Evolutionary conservation across 2,797 vertebrate species (phyloP), one percentile per base, ranked within the genome.

Genomic region (Takifugu rubripes): DNA sequence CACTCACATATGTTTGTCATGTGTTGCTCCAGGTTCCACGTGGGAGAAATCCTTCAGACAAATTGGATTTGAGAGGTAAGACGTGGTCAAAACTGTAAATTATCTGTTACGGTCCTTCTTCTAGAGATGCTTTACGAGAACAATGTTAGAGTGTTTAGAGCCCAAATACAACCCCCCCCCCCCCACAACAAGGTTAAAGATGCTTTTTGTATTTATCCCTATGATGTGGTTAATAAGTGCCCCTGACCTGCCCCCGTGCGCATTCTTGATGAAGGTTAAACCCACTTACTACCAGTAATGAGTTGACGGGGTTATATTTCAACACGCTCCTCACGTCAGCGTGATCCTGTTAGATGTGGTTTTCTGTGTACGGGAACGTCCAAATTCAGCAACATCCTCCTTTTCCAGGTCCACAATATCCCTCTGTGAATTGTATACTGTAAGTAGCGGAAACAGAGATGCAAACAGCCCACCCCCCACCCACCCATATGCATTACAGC

Each of bases 41-140:
- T 98, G 94, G 97, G 96, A 98, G 90, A 97, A 94, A 87, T 93
- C 94, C 48, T 88, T 98, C 61, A 87, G 97, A 59, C 97, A 98
- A 75, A 94, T 99, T 57, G 97, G 97, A 71, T 99, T 99, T 80
- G 95, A 99, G 87, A 99, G 96, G 97, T 98, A 91, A 94, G 91
- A 59, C 1, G 4, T 10, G 42, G 1, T 16, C 42, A 43, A 16
- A 14, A 43, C 16, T 43, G 2, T 43, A 14, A n/a, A 44, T 40
- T 40, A 14, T 40, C 12, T 14, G 12, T 11, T 33, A 11, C 8
- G 2, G 33, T 11, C 33, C 33, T 33, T 9, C 5, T 8, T 2
- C 9, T 9, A 29, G 27, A 29, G 27, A 29, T 29, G 27, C 27
- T 74, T 61, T 50, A 36, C 50, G 51, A 25, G 7, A 3, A 12